These are phyloP conservation scores for Aleadryas rufinucha DNA, from an alignment of 2,113 vertebrate genomes.

Conservation along the genomic window DNA sequence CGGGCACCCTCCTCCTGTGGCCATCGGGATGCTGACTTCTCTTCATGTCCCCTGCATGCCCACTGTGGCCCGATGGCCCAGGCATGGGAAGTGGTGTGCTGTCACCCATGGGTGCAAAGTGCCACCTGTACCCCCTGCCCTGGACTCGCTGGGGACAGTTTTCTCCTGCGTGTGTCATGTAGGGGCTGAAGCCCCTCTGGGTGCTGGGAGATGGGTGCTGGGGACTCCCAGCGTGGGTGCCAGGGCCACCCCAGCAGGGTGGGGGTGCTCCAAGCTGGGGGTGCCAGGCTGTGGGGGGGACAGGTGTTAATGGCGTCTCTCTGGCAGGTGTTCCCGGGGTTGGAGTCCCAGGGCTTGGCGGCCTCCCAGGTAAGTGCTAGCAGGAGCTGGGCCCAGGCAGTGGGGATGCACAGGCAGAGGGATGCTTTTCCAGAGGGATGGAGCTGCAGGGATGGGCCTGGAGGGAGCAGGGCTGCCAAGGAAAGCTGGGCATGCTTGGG, in stretches of 20 bases:
- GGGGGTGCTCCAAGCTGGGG: fast-evolving
- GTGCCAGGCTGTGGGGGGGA: fast-evolving
- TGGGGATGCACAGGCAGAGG: neutral
- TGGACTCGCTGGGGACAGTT: neutral
- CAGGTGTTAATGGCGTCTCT: neutral
- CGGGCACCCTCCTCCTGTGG: neutral
- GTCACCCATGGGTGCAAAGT: neutral
- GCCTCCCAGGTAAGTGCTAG: constrained; percentile 18
- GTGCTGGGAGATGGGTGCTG: neutral
- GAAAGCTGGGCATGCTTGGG: fast-evolving
- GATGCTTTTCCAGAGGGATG: neutral
- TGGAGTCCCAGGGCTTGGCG: constrained; percentile 32
- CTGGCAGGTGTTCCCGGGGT: constrained; percentile 7
- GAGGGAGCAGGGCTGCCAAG: fast-evolving
- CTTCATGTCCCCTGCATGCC: fast-evolving
- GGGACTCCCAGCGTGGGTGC: neutral
- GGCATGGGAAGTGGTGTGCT: neutral
- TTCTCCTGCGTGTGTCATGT: neutral
- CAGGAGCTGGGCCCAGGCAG: neutral
- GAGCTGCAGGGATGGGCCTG: too few species aligned
- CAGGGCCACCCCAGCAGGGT: neutral
- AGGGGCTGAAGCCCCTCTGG: neutral
- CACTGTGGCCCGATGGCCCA: fast-evolving
- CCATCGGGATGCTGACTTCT: fast-evolving
- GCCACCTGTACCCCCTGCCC: neutral